Base-by-base conservation (phyloP, 1,140 invertebrate genomes). In the Melanaphis sacchari region DNA sequence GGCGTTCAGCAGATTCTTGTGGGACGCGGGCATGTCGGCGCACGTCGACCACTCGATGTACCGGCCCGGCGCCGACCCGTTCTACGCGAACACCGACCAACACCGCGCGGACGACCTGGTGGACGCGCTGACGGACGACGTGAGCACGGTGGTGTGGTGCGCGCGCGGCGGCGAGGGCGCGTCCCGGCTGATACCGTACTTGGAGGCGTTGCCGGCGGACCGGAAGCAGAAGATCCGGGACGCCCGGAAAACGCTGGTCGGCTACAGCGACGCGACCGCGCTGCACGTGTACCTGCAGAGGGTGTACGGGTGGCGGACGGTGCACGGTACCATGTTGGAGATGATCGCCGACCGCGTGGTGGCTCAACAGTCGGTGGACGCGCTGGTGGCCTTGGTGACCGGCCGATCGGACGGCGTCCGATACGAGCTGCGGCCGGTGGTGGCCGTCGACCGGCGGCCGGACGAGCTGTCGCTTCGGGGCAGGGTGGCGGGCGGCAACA, bases 31-130 rank as follows among this genome's bases (percentile, higher is more conserved):
- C 46, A 89, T 52, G n/a, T 38, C 7, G 21, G n/a, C 46, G 18
- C n/a, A 38, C 46, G 49, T 89, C 46, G 22, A n/a, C 1, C 46
- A 89, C n/a, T 52, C 46, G 87, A 89, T 52, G 38, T 89, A 52
- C 87, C 31, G 22, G 36, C 21, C 36, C 6, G 46, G n/a, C 46
- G 43, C n/a, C 2, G 46, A 89, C 11, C 87, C 21, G 21, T 89
- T 89, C 31, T 89, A 89, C 87, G 87, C 87, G 46, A 89, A 89
- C n/a, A 89, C 87, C 46, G 87, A 89, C 31, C 87, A 22, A 18
- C 52, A 26, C n/a, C 87, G 87, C 7, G 87, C 87, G 21, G 21
- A 52, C 46, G 87, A 89, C n/a, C 46, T 89, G 36, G 46, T 9
- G n/a, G 49, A 89, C 46, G 46, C 87, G n/a, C 46, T 89, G n/a